Evolutionary conservation across 2,113 vertebrate genomes (phyloP).

Genomic region (Eulemur rufifrons): DNA sequence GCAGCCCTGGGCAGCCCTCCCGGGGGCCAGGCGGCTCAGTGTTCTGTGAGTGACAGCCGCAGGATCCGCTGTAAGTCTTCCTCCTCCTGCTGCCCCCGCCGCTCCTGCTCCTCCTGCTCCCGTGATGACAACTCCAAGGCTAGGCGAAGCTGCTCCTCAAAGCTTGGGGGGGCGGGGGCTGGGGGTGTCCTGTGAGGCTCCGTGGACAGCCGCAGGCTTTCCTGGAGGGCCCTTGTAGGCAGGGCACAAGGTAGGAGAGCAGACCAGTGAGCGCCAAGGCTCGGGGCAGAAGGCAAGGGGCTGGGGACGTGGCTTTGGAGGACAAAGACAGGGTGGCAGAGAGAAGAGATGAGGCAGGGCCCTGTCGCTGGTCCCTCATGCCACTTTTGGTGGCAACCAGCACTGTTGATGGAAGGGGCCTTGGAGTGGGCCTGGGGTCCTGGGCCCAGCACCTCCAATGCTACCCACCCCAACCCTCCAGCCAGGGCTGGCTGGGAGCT

Average conservation of each 20-base stretch:
- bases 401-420: background rate
- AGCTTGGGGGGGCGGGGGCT: slow-evolving; percentile 81
- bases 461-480: background rate
- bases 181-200: slow-evolving; percentile 72
- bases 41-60: slow-evolving; percentile 94
- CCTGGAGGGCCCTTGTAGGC: slow-evolving; percentile 90
- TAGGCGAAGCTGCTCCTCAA: slow-evolving; percentile 93
- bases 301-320: background rate
- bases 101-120: slow-evolving; percentile 93
- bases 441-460: background rate
- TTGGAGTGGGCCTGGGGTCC: background rate
- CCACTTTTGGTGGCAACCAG: background rate
- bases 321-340: background rate
- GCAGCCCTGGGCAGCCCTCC: background rate
- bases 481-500: background rate
- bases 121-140: slow-evolving; percentile 93
- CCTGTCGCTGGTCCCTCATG: background rate
- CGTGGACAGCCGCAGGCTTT: slow-evolving; percentile 87
- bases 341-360: background rate
- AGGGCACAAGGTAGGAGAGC: background rate
- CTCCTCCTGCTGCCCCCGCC: slow-evolving; percentile 84
- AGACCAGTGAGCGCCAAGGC: background rate
- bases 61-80: slow-evolving; percentile 94
- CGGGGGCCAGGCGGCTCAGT: slow-evolving; percentile 81
- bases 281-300: background rate